These are phyloP conservation scores for Eupithecia centaureata DNA, from an alignment of 2,888 invertebrate species.

Conservation along the genomic window DNA sequence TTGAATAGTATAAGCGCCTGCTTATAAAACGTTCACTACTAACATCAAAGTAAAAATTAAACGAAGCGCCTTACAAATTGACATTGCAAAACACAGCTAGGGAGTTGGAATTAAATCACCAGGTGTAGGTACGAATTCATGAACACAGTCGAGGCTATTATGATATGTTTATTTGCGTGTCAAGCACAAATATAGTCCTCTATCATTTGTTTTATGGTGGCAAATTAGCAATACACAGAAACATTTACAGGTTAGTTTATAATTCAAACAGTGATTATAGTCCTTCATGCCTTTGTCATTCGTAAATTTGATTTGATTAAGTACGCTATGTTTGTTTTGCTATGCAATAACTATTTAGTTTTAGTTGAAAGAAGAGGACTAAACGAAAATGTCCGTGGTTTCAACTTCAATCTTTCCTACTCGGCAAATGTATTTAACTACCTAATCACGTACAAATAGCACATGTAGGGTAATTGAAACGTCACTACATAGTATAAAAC, in stretches of 20 bases:
- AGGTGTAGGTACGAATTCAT: slow-evolving; percentile 6
- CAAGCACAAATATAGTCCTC: not conserved
- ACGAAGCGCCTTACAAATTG: slow-evolving; percentile 26
- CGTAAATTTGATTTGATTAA: too few species aligned
- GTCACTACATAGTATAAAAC: too few species aligned
- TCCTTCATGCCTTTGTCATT: too few species aligned
- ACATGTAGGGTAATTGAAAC: too few species aligned
- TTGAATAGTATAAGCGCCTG: not conserved
- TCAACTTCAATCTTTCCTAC: not conserved
- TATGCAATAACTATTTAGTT: too few species aligned
- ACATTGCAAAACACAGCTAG: slow-evolving; percentile 23
- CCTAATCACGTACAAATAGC: too few species aligned
- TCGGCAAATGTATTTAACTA: too few species aligned
- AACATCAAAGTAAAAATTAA: not conserved
- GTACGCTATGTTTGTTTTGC: not conserved
- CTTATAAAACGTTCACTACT: not conserved
- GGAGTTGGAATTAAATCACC: slow-evolving; percentile 14
- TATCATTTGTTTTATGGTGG: slow-evolving; percentile 3
- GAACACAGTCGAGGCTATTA: not conserved
- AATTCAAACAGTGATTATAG: not conserved
- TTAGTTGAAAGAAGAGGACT: not conserved
- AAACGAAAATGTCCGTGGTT: too few species aligned
- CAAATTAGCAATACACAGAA: slow-evolving; percentile 12
- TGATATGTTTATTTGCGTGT: slow-evolving; percentile 9
- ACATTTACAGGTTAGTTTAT: not conserved